Evolutionary conservation across 2,113 vertebrate species (phyloP).

Genomic region (Seriola dumerili): DNA sequence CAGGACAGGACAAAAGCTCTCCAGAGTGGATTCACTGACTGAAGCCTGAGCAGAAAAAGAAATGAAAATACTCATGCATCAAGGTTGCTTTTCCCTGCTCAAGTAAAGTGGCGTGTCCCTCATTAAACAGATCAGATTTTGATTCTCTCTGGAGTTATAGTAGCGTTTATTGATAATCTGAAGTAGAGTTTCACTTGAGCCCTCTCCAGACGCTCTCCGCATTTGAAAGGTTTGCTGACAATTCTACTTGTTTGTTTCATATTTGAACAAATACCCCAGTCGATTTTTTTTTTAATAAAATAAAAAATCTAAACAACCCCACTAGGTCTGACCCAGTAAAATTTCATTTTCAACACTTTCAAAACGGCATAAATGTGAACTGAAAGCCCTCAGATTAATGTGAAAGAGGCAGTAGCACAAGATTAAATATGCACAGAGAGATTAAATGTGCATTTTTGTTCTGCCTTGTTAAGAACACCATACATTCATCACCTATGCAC

Average conservation of each 20-base stretch:
- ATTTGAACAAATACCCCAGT: not conserved
- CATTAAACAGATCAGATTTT: conserved; percentile 38
- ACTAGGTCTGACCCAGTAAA: not conserved
- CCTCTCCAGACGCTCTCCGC: not conserved
- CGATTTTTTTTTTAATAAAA: not conserved
- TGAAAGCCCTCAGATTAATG: not conserved
- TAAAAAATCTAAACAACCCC: not conserved
- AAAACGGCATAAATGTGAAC: not conserved
- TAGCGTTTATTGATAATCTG: not conserved
- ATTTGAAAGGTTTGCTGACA: not conserved
- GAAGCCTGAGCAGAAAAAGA: not conserved
- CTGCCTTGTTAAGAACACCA: not conserved
- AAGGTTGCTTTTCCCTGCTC: conserved; percentile 51
- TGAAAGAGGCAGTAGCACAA: not conserved
- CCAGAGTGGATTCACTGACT: conserved; percentile 37
- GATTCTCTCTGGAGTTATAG: conserved; percentile 14
- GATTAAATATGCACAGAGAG: not conserved
- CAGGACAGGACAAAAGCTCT: conserved; percentile 52
- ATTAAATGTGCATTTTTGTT: not conserved
- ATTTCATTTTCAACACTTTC: not conserved
- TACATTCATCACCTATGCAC: not conserved
- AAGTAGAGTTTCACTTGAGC: conserved; percentile 31
- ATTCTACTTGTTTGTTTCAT: not conserved
- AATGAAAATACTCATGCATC: conserved; percentile 35
- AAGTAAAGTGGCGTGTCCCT: conserved; percentile 29